Evolutionary conservation across 2,113 vertebrate genomes (phyloP).

Genomic region (Hippocampus guttulatus): DNA sequence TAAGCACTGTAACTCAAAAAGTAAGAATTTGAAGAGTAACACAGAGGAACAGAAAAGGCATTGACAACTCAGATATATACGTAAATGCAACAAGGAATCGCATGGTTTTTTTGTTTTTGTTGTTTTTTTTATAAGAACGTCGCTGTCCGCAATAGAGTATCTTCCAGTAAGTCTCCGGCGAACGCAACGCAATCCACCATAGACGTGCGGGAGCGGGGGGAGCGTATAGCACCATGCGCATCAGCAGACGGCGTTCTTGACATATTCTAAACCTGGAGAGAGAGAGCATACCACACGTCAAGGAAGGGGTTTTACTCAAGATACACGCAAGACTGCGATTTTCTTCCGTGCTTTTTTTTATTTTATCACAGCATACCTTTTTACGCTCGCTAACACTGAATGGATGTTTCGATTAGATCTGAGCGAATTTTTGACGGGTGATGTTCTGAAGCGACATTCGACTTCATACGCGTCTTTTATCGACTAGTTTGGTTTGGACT

Average conservation of each 20-base stretch:
- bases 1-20: conserved; percentile 6
- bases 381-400: conserved; percentile 20
- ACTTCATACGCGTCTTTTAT: neutral
- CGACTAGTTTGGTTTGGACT: neutral
- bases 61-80: conserved; percentile 54
- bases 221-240: conserved; percentile 72
- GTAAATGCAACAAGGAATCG: conserved; percentile 60
- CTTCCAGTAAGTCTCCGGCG: conserved; percentile 75
- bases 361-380: conserved; percentile 38
- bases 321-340: conserved; percentile 48
- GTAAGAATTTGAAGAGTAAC: conserved; percentile 57
- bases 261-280: conserved; percentile 82
- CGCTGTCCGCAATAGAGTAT: conserved; percentile 68
- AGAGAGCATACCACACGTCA: conserved; percentile 80
- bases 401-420: conserved; percentile 2
- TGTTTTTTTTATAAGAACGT: conserved; percentile 53
- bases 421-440: conserved; percentile 23
- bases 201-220: conserved; percentile 57
- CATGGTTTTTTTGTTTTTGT: conserved; percentile 34
- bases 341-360: neutral
- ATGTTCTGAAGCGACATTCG: conserved; percentile 16
- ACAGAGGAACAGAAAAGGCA: conserved; percentile 63
- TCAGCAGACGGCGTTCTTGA: conserved; percentile 77
- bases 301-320: conserved; percentile 54
- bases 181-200: conserved; percentile 78